Evolutionary conservation across 1,140 invertebrate genomes (phyloP).

Genomic region (Apis cerana): DNA sequence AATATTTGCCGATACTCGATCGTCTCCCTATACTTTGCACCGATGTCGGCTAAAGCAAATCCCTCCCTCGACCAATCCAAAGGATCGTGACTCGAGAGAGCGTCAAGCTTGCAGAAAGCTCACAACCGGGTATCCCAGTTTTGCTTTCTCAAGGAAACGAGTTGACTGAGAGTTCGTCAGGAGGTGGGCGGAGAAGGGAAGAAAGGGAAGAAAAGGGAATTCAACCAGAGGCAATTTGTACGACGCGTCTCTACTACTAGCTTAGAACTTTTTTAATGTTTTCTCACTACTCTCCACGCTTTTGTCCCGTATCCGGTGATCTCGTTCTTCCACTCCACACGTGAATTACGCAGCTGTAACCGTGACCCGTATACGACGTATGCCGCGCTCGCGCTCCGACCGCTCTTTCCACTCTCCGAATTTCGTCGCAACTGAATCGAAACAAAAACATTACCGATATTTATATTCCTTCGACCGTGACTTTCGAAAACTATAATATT

Average conservation of each 20-base stretch:
- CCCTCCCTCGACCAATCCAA: neutral
- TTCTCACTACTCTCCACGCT: conserved; percentile 7
- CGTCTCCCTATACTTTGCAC: conserved; percentile 6
- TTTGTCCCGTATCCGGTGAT: conserved; percentile 3
- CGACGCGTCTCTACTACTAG: conserved; percentile 9
- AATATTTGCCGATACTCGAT: conserved; percentile 17
- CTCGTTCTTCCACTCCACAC: conserved; percentile 1
- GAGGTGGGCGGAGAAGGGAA: neutral
- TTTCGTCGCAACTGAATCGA: conserved; percentile 2
- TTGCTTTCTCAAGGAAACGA: conserved; percentile 35
- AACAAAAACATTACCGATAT: neutral
- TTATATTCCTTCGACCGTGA: too few species aligned
- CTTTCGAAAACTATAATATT: too few species aligned
- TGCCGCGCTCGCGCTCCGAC: conserved; percentile 32
- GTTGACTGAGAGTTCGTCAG: neutral
- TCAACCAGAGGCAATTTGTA: conserved; percentile 42
- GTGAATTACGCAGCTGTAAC: conserved; percentile 45
- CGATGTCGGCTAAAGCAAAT: neutral
- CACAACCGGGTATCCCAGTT: conserved; percentile 3
- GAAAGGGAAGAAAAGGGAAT: neutral
- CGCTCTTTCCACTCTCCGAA: conserved; percentile 31
- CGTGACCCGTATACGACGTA: conserved; percentile 56
- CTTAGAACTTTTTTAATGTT: conserved; percentile 33
- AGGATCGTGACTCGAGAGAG: neutral
- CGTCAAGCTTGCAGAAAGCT: neutral